phyloP scores from a whole-genome alignment of 2,888 invertebrate species.

The Priocnemis perturbator region DNA sequence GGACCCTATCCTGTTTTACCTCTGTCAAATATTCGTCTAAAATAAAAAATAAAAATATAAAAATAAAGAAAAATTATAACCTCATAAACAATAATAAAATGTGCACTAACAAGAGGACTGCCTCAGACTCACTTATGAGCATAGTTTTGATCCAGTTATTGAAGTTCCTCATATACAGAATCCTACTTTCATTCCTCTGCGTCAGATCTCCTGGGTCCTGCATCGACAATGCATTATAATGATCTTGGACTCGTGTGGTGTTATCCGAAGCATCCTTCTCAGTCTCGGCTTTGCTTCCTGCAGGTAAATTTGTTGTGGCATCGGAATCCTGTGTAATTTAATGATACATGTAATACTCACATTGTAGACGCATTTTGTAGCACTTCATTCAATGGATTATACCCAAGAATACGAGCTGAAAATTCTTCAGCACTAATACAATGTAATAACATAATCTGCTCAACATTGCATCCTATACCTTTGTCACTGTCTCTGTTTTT shows the following conservation, averaged over 20 bases:
- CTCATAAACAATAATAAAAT: not conserved
- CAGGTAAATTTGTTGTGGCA: slow-evolving; percentile 59
- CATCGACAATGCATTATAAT: slow-evolving; percentile 94
- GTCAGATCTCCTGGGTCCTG: slow-evolving; percentile 80
- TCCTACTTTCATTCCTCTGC: slow-evolving; percentile 90
- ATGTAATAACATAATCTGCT: not conserved
- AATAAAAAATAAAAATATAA: slow-evolving; percentile 23
- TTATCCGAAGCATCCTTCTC: slow-evolving; percentile 70
- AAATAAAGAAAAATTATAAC: not conserved
- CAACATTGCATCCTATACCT: slow-evolving; percentile 10
- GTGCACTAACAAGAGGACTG: slow-evolving; percentile 5
- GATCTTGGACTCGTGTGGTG: slow-evolving; percentile 86
- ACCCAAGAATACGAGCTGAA: not conserved
- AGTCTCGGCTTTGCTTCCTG: slow-evolving; percentile 39
- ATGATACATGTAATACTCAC: not conserved
- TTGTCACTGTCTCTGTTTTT: slow-evolving; percentile 7
- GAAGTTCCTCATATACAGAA: slow-evolving; percentile 95
- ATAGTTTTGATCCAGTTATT: slow-evolving; percentile 99
- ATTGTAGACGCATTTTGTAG: too few relatives aligned
- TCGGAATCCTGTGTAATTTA: slow-evolving; percentile 43
- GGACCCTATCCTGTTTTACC: slow-evolving; percentile 80
- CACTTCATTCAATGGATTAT: not conserved
- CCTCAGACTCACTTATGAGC: slow-evolving; percentile 84
- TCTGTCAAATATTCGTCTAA: slow-evolving; percentile 79
- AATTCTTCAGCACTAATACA: too few relatives aligned